Conservation (phyloP, 2,888 invertebrate genomes). For the Sesamia inferens region DNA sequence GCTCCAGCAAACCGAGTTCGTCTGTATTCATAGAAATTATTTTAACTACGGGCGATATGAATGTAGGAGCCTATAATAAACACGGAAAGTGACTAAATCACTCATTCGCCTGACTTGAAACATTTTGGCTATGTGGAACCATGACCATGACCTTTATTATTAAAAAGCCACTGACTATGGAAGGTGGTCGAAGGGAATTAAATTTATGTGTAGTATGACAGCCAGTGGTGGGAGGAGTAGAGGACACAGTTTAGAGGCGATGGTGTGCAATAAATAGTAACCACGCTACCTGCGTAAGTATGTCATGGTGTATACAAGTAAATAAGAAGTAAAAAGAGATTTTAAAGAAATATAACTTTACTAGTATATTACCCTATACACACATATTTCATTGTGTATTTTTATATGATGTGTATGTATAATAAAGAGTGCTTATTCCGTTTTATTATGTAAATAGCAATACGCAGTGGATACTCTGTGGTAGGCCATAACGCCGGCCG, state of each 20-base stretch:
- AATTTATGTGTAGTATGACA: slow-evolving; percentile 29
- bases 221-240: not conserved
- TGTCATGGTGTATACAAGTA: slow-evolving; percentile 16
- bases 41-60: slow-evolving; percentile 1
- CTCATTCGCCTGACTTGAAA: slow-evolving; percentile 36
- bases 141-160: slow-evolving; percentile 43
- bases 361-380: too few relatives aligned
- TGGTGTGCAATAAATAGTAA: slow-evolving; percentile 22
- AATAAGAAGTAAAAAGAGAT: slow-evolving; percentile 5
- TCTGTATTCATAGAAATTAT: slow-evolving; percentile 7
- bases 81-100: slow-evolving; percentile 32
- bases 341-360: not conserved
- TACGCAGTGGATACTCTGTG: not conserved
- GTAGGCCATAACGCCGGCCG: too few relatives aligned
- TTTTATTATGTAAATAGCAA: not conserved
- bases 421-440: too few relatives aligned
- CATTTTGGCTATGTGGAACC: slow-evolving; percentile 25
- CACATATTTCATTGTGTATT: too few relatives aligned
- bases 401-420: too few relatives aligned
- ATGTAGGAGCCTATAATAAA: slow-evolving; percentile 15
- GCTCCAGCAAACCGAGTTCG: too few relatives aligned
- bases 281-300: slow-evolving; percentile 22
- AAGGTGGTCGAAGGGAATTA: slow-evolving; percentile 28
- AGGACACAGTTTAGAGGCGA: slow-evolving; percentile 14
- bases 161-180: slow-evolving; percentile 32